Evolutionary conservation across 2,797 vertebrate species (phyloP), one percentile per base, ranked within the genome.

Genomic region (Pagetopsis macropterus): DNA sequence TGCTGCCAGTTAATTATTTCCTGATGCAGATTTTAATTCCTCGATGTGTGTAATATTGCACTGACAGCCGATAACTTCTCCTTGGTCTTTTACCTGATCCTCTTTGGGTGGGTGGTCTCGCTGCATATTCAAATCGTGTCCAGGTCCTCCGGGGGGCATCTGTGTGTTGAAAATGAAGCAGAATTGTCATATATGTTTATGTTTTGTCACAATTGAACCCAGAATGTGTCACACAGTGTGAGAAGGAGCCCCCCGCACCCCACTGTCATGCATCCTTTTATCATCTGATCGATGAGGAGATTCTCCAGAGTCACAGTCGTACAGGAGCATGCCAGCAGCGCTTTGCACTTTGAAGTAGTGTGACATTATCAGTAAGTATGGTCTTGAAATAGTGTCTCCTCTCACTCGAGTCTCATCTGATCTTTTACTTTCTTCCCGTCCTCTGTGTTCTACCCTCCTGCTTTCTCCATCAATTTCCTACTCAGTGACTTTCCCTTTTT

Each of bases 301-400:
- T 88, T 90, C 94, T 94, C 93, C 80, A 81, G 91, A 85, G 93
- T 85, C 83, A 60, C 81, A 81, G 84, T 81, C 84, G 79, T 61
- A 84, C 88, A 84, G 86, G 87, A 91, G 89, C 87, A 85, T 92
- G 91, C 91, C 89, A 91, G 90, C 78, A 88, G 84, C 84, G 91
- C 90, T 92, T 92, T 92, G 91, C 92, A 89, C 93, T 94, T 94
- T 95, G 93, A 94, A 93, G 94, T 91, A 87, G 91, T 92, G 89
- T 92, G 93, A 94, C 94, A 94, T 94, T 94, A 94, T 94, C 92
- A 91, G 89, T 90, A 87, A 92, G 90, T 88, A 89, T 87, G 84
- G 89, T 91, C 92, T 93, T 90, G 91, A 94, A 94, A 94, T 94
- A 94, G 92, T 87, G 92, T 90, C 88, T 85, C 81, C 69, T 77